Evolutionary conservation across 2,113 vertebrate genomes (phyloP).

Genomic region (Okapia johnstoni): DNA sequence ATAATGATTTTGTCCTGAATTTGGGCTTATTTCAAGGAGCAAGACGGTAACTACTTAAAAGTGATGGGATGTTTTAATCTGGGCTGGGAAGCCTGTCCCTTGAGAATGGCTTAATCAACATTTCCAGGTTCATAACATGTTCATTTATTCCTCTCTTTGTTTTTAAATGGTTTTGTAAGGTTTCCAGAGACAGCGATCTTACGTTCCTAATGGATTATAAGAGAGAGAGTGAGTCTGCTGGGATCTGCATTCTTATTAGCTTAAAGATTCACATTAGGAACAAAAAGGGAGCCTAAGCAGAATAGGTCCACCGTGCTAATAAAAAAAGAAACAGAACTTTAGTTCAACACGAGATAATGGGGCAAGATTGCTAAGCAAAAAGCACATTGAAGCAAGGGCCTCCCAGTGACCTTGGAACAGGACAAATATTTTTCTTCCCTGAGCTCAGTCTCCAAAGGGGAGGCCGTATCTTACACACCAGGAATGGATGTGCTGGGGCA

Average conservation of each 20-base stretch:
- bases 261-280: conserved; percentile 71
- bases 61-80: conserved; percentile 76
- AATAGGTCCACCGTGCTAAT: conserved; percentile 76
- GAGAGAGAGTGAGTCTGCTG: conserved; percentile 75
- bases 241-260: conserved; percentile 80
- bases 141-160: conserved; percentile 84
- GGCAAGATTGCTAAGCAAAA: conserved; percentile 49
- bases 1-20: conserved; percentile 74
- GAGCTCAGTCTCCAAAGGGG: neutral
- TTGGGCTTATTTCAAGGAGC: conserved; percentile 73
- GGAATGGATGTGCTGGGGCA: neutral
- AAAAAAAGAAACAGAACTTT: conserved; percentile 75
- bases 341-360: conserved; percentile 65
- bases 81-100: conserved; percentile 77
- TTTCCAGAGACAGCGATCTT: conserved; percentile 79
- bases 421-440: conserved; percentile 39
- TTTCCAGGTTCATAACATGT: conserved; percentile 84
- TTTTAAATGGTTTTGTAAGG: conserved; percentile 82
- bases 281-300: conserved; percentile 61
- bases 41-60: conserved; percentile 77
- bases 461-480: neutral
- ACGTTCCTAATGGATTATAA: conserved; percentile 79
- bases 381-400: neutral
- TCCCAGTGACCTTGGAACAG: conserved; percentile 59
- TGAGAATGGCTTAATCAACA: conserved; percentile 83